phyloP scores from a whole-genome alignment of 2,113 vertebrate species.

The Sander lucioperca region DNA sequence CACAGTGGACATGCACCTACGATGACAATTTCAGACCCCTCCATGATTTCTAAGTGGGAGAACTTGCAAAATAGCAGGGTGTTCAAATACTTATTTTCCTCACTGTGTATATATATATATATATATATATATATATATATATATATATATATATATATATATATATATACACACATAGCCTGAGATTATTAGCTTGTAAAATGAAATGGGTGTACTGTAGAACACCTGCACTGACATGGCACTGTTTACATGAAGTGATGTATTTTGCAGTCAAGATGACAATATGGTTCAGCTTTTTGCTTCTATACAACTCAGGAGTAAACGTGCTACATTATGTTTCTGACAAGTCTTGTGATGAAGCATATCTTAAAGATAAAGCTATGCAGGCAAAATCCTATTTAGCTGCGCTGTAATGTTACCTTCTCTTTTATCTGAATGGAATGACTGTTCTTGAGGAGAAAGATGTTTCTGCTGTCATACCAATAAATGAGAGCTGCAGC shows the following conservation, averaged over 20 bases:
- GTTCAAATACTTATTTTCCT: too few relatives aligned
- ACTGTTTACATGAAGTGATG: background rate
- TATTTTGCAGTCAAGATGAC: conserved; percentile 5
- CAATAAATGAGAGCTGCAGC: conserved; percentile 14
- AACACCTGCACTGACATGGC: background rate
- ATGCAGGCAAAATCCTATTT: rapidly evolving
- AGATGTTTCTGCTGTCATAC: conserved; percentile 18
- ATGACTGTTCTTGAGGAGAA: background rate
- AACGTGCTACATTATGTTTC: too few relatives aligned
- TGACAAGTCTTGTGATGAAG: too few relatives aligned
- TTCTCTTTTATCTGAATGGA: background rate
- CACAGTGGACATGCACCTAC: too few relatives aligned
- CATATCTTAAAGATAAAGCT: too few relatives aligned
- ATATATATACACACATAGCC: too few relatives aligned
- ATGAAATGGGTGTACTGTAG: background rate
- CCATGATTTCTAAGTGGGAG: too few relatives aligned
- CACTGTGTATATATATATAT: too few relatives aligned
- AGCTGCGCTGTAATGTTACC: background rate
- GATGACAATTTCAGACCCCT: too few relatives aligned
- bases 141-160: too few relatives aligned
- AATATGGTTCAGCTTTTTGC: conserved; percentile 10
- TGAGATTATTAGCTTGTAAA: background rate
- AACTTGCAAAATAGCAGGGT: too few relatives aligned
- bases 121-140: too few relatives aligned
- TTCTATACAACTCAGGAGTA: background rate